Conservation (phyloP, 2,888 invertebrate species). For the Cheilosia pagana region DNA sequence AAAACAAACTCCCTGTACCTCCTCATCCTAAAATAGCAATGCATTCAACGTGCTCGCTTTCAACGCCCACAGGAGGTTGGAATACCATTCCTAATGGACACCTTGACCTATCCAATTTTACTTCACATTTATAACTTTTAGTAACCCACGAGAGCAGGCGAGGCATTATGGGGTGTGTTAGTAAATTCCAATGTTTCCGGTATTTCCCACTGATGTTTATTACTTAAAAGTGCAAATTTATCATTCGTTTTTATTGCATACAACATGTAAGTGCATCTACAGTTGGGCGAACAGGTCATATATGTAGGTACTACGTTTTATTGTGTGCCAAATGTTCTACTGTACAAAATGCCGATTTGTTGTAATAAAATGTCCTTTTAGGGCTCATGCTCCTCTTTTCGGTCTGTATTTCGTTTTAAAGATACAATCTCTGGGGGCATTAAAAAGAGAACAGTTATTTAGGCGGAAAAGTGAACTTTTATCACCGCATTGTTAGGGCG, state of each 20-base stretch:
- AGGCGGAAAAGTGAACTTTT: neutral
- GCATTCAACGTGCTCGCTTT: too few relatives aligned
- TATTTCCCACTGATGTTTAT: constrained; percentile 7
- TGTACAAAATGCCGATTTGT: constrained; percentile 23
- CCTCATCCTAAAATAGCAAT: too few relatives aligned
- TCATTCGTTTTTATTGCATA: constrained; percentile 7
- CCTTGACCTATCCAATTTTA: neutral
- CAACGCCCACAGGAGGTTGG: too few relatives aligned
- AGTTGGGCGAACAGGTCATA: neutral
- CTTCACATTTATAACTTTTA: neutral
- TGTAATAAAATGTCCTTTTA: constrained; percentile 11
- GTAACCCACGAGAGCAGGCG: neutral
- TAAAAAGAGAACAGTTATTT: neutral
- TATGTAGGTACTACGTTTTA: constrained; percentile 1
- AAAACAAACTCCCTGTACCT: too few relatives aligned
- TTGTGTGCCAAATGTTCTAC: constrained; percentile 17
- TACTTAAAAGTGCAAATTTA: constrained; percentile 20
- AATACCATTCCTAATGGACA: neutral
- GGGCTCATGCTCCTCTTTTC: too few relatives aligned
- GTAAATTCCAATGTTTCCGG: neutral
- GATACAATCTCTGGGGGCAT: neutral
- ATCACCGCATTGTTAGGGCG: neutral
- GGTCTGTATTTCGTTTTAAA: neutral
- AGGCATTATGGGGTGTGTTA: neutral
- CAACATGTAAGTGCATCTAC: neutral